These are phyloP conservation scores for Drosophila kurseongensis DNA, from an alignment of 1,140 invertebrate genomes.

Conservation along the genomic window DNA sequence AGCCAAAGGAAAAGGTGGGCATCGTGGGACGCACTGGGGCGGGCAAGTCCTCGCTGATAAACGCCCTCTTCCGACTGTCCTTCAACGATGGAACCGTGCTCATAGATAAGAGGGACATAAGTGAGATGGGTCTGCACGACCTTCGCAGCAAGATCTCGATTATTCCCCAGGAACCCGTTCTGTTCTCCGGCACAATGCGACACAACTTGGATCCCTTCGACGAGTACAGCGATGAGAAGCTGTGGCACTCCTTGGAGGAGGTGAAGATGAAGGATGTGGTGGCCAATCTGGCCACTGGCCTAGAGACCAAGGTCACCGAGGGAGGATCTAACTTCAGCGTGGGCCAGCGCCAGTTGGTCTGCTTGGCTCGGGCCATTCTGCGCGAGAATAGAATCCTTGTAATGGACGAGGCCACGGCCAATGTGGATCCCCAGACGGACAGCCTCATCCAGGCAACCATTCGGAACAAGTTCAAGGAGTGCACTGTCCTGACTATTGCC, in stretches of 20 bases:
- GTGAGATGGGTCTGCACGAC: constrained; percentile 88
- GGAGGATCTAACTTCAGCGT: constrained; percentile 92
- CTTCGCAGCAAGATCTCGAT: constrained; percentile 93
- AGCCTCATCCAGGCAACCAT: constrained; percentile 90
- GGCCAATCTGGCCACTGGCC: constrained; percentile 87
- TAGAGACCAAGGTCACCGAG: constrained; percentile 90
- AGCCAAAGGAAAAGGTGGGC: constrained; percentile 88
- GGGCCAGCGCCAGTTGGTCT: constrained; percentile 92
- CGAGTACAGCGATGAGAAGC: constrained; percentile 89
- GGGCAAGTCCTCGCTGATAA: constrained; percentile 95
- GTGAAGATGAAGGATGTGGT: constrained; percentile 90
- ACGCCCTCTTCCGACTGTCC: constrained; percentile 91
- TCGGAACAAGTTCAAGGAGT: constrained; percentile 89
- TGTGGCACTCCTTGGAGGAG: constrained; percentile 93
- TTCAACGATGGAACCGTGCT: constrained; percentile 90
- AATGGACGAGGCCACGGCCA: constrained; percentile 90
- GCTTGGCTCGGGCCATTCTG: constrained; percentile 92
- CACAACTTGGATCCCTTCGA: constrained; percentile 95
- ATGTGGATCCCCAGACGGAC: constrained; percentile 90
- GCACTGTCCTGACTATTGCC: constrained; percentile 94
- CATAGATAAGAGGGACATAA: constrained; percentile 89
- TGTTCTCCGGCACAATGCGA: constrained; percentile 93
- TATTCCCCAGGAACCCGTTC: constrained; percentile 95
- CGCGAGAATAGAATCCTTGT: constrained; percentile 91
- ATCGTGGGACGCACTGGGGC: constrained; percentile 96